phyloP scores from a whole-genome alignment of 2,888 invertebrate genomes.

The Flexamia atlantica region DNA sequence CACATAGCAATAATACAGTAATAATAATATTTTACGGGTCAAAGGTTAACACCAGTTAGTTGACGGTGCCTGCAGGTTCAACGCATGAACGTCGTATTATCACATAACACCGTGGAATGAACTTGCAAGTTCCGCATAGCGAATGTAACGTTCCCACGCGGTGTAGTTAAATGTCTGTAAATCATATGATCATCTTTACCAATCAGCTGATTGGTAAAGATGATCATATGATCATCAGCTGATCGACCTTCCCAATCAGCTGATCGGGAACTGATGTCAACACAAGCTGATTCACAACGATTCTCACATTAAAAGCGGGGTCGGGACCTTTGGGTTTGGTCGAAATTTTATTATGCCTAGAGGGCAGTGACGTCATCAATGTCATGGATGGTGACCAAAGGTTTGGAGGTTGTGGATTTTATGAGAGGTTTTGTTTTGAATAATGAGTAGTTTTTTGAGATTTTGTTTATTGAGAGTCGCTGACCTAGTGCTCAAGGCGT shows the following conservation, averaged over 20 bases:
- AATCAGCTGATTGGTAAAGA: background rate
- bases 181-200: background rate
- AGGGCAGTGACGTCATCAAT: slow-evolving; percentile 12
- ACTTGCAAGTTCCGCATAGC: slow-evolving; percentile 7
- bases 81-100: background rate
- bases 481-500: too few species aligned
- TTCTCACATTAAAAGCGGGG: background rate
- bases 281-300: background rate
- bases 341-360: slow-evolving; percentile 1
- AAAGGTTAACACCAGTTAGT: background rate
- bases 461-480: too few species aligned
- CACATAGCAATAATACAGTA: too few species aligned
- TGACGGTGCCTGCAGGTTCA: background rate
- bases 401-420: background rate
- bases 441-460: slow-evolving; percentile 14
- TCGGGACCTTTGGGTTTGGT: slow-evolving; percentile 21
- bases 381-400: slow-evolving; percentile 1
- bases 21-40: slow-evolving; percentile 10
- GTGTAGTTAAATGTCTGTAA: background rate
- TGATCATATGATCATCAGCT: background rate
- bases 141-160: background rate
- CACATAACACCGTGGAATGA: background rate
- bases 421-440: slow-evolving; percentile 11
- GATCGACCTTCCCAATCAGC: too few species aligned
- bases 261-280: background rate